These are phyloP conservation scores for Prolemur simus DNA, from an alignment of 2,113 vertebrate species.

Conservation along the genomic window DNA sequence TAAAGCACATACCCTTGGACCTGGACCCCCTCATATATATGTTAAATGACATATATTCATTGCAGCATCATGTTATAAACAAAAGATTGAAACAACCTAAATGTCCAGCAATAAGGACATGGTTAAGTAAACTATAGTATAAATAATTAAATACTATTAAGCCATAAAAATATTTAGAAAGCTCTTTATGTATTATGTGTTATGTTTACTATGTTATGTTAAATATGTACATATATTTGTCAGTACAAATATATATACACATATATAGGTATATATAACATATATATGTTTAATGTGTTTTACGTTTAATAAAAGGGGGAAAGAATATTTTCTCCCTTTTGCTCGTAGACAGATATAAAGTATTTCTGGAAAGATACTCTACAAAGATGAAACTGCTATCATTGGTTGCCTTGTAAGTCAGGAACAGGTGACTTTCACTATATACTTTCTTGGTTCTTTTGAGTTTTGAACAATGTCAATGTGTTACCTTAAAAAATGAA, in stretches of 20 bases:
- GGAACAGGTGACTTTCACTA: not conserved
- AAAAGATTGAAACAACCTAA: not conserved
- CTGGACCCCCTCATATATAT: not conserved
- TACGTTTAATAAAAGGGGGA: not conserved
- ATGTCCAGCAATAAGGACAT: not conserved
- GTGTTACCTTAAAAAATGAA: not conserved
- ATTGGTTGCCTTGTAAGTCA: not conserved
- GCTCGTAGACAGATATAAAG: not conserved
- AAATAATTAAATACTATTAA: not conserved
- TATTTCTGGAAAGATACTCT: not conserved
- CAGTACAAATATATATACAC: not conserved
- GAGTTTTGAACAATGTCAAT: not conserved
- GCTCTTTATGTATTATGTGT: not conserved
- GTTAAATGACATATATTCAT: not conserved
- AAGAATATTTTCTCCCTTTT: not conserved
- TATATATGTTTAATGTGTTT: not conserved
- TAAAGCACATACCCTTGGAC: not conserved
- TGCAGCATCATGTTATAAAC: not conserved
- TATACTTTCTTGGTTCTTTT: not conserved
- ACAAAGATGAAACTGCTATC: not conserved
- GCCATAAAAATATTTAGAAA: slow-evolving; percentile 21
- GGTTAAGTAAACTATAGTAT: not conserved
- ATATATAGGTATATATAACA: not conserved
- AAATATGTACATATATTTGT: not conserved
- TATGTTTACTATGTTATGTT: not conserved